Evolutionary conservation across 1,140 invertebrate species (phyloP), one percentile per base, ranked within the genome.

Genomic region (Dendrolimus kikuchii): DNA sequence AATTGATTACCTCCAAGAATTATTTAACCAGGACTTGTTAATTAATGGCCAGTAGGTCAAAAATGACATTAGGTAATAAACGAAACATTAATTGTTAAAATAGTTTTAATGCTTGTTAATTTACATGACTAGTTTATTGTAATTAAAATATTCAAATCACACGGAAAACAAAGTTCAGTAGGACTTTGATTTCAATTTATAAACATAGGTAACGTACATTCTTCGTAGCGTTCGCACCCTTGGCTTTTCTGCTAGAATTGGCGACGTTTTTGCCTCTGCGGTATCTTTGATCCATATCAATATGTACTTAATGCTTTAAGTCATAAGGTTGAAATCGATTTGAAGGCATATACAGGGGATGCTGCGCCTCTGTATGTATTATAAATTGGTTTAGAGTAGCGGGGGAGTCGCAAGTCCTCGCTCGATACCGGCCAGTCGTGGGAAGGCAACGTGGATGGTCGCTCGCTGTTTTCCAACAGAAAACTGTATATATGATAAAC

Each of bases 301-400:
- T 66, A 51, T 62, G 37, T 40, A 51, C 60, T 49, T 23, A 73
- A 62, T 39, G n/a, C 0, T 2, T 6, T 4, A 40, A 5, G 54
- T 0, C 4, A 4, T 60, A 76, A 53, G 66, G 76, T 75, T 54
- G 59, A 53, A 46, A 59, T 68, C 74, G 8, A 52, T n/a, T 49
- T 56, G 68, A 36, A 50, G 40, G 46, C 40, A 49, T 47, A 9
- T 41, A 46, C 57, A 55, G 68, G 80, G 82, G 82, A 86, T 86
- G 82, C 82, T 86, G 82, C 80, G 77, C 74, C 78, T 80, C 77
- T 67, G 82, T 86, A 86, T 86, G 82, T 86, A 86, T 86, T 86
- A 86, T 86, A 83, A 86, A 86, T 86, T 85, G 81, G 80, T 85
- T 85, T 83, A 85, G 78, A 81, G 78, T 62, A 73, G 82, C 70